Conservation (phyloP, 30 jellyfish, hydroid and myxozoan species). For the Rhopilema esculentum region DNA sequence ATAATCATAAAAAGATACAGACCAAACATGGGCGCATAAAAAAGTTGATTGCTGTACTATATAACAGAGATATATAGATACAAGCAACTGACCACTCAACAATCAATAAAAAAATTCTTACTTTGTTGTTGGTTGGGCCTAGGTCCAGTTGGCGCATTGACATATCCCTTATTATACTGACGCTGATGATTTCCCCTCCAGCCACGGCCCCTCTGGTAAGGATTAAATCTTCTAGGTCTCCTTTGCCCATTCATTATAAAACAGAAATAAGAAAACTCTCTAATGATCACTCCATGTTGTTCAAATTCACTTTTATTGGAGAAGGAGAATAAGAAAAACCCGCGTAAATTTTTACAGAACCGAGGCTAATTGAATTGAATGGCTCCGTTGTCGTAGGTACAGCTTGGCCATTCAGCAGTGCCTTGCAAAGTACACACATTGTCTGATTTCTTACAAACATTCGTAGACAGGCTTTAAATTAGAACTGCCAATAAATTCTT, state of each 20-base stretch:
- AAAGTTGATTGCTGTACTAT: neutral
- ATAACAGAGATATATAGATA: neutral
- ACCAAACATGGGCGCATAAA: too few species aligned
- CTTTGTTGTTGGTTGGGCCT: neutral
- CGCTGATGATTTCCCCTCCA: constrained; percentile 26
- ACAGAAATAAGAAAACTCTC: neutral
- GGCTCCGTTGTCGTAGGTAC: neutral
- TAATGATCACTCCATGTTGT: neutral
- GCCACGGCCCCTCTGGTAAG: constrained; percentile 47
- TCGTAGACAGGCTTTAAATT: too few species aligned
- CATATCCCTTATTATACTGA: neutral
- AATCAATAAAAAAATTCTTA: neutral
- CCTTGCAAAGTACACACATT: neutral
- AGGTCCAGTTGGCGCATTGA: neutral
- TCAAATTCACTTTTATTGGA: neutral
- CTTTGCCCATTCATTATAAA: constrained; percentile 28
- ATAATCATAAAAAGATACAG: too few species aligned
- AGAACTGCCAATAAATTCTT: too few species aligned
- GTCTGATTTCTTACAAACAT: too few species aligned
- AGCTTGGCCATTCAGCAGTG: neutral
- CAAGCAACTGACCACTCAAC: neutral
- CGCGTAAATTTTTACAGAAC: neutral
- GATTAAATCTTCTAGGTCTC: constrained; percentile 39
- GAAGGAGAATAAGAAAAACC: too few species aligned
- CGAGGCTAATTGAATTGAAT: neutral